Conservation (phyloP, 2,888 invertebrate genomes). For the Sarcophaga subvicina region DNA sequence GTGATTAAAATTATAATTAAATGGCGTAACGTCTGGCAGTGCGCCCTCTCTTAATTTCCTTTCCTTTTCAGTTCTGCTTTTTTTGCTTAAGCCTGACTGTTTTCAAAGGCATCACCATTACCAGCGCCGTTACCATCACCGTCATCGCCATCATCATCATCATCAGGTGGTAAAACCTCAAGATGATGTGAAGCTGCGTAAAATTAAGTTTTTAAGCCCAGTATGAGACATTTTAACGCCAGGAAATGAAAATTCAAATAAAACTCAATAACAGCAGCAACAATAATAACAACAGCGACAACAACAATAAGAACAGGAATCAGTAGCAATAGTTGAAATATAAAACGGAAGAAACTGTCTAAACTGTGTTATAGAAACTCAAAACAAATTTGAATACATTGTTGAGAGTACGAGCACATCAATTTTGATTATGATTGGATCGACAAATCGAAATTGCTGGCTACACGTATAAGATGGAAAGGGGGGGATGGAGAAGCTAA, state of each 20-base stretch:
- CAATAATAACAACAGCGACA: too few species aligned
- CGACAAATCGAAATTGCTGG: neutral
- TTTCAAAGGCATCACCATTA: neutral
- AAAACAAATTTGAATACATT: neutral
- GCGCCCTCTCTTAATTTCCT: conserved; percentile 17
- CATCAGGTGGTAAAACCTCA: conserved; percentile 51
- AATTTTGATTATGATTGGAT: neutral
- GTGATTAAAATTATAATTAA: conserved; percentile 61
- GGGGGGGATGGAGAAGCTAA: neutral
- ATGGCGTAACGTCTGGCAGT: conserved; percentile 52
- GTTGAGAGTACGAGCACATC: neutral
- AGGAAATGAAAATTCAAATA: conserved; percentile 41
- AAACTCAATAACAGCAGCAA: neutral
- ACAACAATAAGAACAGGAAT: neutral
- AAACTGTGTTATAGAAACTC: neutral
- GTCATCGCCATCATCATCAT: neutral
- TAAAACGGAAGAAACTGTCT: neutral
- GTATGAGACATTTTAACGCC: conserved; percentile 29
- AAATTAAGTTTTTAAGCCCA: conserved; percentile 40
- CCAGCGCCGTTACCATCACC: neutral
- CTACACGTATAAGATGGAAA: rapidly evolving
- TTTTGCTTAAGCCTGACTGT: too few species aligned
- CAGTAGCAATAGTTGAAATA: neutral
- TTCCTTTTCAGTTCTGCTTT: neutral
- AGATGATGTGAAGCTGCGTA: conserved; percentile 27